Evolutionary conservation across 1,140 invertebrate genomes (phyloP).

Genomic region (Mya arenaria): DNA sequence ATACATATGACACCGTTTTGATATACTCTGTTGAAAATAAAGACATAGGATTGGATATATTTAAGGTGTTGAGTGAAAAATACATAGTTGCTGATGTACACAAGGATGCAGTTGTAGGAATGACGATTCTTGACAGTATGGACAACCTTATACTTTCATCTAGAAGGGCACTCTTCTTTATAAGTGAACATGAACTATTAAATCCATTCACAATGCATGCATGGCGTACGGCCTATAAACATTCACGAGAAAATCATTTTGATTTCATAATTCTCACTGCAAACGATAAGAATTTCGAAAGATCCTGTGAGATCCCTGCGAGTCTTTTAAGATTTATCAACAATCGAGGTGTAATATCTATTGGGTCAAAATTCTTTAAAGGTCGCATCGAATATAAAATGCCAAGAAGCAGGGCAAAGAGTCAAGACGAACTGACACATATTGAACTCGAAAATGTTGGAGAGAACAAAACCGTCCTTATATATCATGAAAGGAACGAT

Average conservation of each 20-base stretch:
- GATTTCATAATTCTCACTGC: background rate
- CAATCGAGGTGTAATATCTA: background rate
- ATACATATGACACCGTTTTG: background rate
- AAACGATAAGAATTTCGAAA: background rate
- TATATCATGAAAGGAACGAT: background rate
- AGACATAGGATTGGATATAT: background rate
- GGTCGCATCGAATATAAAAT: background rate
- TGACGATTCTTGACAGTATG: background rate
- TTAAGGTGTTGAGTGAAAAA: background rate
- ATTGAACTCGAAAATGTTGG: background rate
- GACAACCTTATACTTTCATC: background rate
- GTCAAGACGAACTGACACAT: no score
- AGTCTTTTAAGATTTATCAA: conserved; percentile 4
- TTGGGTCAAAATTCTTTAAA: background rate
- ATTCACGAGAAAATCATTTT: background rate
- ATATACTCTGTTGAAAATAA: background rate
- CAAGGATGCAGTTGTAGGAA: background rate
- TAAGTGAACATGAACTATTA: background rate
- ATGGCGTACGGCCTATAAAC: background rate
- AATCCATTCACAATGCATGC: background rate
- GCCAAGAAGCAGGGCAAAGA: background rate
- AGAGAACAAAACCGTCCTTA: background rate
- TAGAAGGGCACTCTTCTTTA: background rate
- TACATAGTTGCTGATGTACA: conserved; percentile 4
- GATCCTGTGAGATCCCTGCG: no score